Evolutionary conservation across 2,888 invertebrate genomes (phyloP), one percentile per base, ranked within the genome.

Genomic region (Troglohyphantes excavatus): DNA sequence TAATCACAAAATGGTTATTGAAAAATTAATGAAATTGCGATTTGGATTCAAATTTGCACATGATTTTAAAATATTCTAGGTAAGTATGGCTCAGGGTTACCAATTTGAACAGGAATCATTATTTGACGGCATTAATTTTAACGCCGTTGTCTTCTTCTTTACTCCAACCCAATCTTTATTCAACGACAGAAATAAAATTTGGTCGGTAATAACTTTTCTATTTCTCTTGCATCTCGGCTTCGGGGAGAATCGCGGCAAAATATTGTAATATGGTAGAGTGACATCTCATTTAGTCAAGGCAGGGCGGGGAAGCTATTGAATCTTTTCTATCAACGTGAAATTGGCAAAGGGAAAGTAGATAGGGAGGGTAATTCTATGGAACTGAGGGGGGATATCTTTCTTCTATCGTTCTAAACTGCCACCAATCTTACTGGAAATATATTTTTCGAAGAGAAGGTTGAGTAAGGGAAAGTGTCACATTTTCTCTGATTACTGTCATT

Each of bases 401-500:
- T 11, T 72, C 33, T 29, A 33, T 26, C 9, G n/a, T 17, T n/a
- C 19, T 26, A 61, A 21, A 76, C 21, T 46, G 61, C 21, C 19
- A 2, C 33, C 61, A n/a, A 46, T 72, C 67, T 7, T 19, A 23
- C 21, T 27, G 3, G 46, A 53, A 26, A 27, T 27, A 7, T n/a
- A 53, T 46, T 53, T 27, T 17, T 13, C 7, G 39, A 46, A 6
- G 26, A 6, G 26, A 72, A 23, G 53, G 17, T 13, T 11, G 9
- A 72, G 46, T 39, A 39, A 33, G 26, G 11, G 11, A 21, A 39
- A 33, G n/a, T 53, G 72, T 26, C 26, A 72, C 1, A 46, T 46
- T 53, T 26, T 26, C 72, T 13, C 26, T 46, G 46, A 72, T 72
- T 72, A 26, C 46, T 46, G 53, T 46, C 26, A 72, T 72, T 46